Conservation (phyloP, 1,140 invertebrate genomes). For the Lamellibrachia luymesi region DNA sequence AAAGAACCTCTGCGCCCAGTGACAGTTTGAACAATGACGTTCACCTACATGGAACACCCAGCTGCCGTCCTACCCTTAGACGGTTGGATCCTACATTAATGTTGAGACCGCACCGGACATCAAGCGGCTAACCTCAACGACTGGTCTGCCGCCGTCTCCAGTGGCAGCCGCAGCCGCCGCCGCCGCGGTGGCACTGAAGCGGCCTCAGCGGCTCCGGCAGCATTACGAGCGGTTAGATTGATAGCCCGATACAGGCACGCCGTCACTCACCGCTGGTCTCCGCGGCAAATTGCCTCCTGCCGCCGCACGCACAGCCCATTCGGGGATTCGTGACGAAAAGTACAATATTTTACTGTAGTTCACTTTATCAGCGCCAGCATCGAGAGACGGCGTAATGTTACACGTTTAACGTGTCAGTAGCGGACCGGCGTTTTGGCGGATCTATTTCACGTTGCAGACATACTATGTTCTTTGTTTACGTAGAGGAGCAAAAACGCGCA, state of each 20-base stretch:
- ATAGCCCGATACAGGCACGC: background rate
- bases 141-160: background rate
- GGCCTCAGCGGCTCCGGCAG: background rate
- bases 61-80: background rate
- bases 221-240: background rate
- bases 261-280: background rate
- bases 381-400: background rate
- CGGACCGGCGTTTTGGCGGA: too few species aligned
- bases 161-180: background rate
- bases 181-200: background rate
- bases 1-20: background rate
- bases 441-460: too few species aligned
- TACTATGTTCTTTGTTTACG: too few species aligned
- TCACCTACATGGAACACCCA: background rate
- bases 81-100: background rate
- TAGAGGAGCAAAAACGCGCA: too few species aligned
- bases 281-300: background rate
- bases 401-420: background rate
- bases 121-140: background rate
- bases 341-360: background rate
- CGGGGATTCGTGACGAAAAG: background rate
- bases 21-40: too few species aligned
- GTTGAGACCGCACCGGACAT: background rate
- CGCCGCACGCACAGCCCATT: background rate
- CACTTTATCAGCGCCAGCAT: background rate